Evolutionary conservation across 2,888 invertebrate genomes (phyloP).

Genomic region (Microctonus brassicae): DNA sequence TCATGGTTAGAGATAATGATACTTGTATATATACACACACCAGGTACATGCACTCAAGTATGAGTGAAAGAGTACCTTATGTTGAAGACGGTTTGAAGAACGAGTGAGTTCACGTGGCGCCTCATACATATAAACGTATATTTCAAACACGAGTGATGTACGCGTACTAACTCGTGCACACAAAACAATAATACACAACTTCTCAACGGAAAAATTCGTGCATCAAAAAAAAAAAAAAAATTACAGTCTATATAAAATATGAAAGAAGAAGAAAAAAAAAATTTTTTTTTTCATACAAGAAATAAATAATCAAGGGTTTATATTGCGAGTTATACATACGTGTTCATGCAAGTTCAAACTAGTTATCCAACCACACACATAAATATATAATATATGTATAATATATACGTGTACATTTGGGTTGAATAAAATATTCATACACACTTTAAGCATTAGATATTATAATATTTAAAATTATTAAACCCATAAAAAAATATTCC

Average conservation of each 20-base stretch:
- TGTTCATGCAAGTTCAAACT: slow-evolving; percentile 27
- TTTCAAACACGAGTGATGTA: no score
- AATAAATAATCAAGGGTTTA: neutral
- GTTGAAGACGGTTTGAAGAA: slow-evolving; percentile 53
- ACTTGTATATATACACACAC: slow-evolving; percentile 47
- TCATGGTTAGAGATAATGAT: slow-evolving; percentile 36
- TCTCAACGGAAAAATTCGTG: slow-evolving; percentile 26
- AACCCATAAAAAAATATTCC: neutral
- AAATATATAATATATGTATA: neutral
- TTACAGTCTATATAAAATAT: neutral
- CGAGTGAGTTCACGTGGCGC: neutral
- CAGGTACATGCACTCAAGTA: slow-evolving; percentile 21
- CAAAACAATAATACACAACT: neutral
- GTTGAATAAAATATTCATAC: neutral
- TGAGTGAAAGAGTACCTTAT: slow-evolving; percentile 48
- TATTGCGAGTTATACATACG: neutral
- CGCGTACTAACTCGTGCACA: no score
- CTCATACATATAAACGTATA: no score
- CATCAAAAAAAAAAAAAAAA: neutral
- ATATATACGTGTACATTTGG: neutral
- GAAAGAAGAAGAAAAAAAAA: slow-evolving; percentile 13
- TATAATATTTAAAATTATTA: neutral
- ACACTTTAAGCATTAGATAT: neutral
- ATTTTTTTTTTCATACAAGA: neutral
- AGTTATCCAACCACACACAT: neutral